Conservation (phyloP, 2,113 vertebrate species). For the Beaufortia kweichowensis region DNA sequence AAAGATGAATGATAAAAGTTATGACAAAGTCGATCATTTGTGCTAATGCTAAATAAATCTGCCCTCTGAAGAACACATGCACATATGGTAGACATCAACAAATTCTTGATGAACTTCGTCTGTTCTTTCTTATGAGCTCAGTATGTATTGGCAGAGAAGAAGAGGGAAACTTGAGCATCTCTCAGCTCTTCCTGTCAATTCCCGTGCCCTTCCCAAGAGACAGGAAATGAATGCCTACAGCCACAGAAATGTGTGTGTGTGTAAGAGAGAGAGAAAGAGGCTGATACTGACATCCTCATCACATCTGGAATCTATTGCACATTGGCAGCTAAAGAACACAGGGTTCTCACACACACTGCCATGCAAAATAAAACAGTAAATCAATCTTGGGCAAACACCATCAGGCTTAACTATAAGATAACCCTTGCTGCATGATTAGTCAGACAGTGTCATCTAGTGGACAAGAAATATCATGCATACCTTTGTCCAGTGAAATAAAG, state of each 20-base stretch:
- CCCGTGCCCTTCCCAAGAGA: neutral
- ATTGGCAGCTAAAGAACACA: slow-evolving; percentile 44
- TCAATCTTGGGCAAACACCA: slow-evolving; percentile 22
- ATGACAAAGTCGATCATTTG: neutral
- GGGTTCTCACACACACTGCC: slow-evolving; percentile 40
- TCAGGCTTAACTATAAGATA: neutral
- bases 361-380: slow-evolving; percentile 45
- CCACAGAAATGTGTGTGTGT: slow-evolving; percentile 1
- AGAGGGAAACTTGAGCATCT: slow-evolving; percentile 11
- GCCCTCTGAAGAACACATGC: slow-evolving; percentile 16
- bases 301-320: slow-evolving; percentile 56
- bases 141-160: slow-evolving; percentile 28
- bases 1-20: neutral
- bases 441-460: slow-evolving; percentile 62
- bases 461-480: neutral
- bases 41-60: slow-evolving; percentile 8
- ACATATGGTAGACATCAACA: slow-evolving; percentile 24
- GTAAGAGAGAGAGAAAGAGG: neutral
- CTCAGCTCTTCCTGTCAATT: slow-evolving; percentile 13
- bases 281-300: slow-evolving; percentile 42
- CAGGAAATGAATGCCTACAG: slow-evolving; percentile 38
- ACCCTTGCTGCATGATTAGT: slow-evolving; percentile 14
- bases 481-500: too few relatives aligned
- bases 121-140: slow-evolving; percentile 26
- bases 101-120: slow-evolving; percentile 14